These are phyloP conservation scores for Sialia sialis DNA, from an alignment of 2,113 vertebrate genomes.

Conservation along the genomic window DNA sequence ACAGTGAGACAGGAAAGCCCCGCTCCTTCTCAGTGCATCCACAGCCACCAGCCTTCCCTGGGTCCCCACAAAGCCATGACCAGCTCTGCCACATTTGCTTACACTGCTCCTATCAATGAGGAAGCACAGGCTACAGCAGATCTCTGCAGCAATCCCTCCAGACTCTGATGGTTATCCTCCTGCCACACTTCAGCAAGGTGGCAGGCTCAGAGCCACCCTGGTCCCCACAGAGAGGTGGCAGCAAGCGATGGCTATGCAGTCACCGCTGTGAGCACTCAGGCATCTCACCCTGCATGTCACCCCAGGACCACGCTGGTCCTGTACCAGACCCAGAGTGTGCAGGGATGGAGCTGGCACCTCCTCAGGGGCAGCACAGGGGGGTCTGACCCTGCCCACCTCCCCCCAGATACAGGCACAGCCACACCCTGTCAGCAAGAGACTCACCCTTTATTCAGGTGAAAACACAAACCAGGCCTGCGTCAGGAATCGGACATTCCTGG, in stretches of 20 bases:
- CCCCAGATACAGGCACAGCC: background rate
- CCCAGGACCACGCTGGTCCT: background rate
- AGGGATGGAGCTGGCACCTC: background rate
- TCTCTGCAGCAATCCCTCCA: accelerated
- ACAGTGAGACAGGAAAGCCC: background rate
- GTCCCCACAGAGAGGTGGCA: background rate
- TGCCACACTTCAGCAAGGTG: accelerated
- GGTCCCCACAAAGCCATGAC: background rate
- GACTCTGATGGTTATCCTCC: accelerated
- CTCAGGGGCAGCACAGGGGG: background rate
- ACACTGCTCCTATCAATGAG: background rate
- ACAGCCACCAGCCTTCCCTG: background rate
- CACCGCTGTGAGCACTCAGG: background rate
- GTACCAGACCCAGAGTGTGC: accelerated
- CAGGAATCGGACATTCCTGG: background rate
- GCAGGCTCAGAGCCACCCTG: background rate
- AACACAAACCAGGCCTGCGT: background rate
- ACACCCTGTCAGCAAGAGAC: background rate
- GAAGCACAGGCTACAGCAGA: background rate
- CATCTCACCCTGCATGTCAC: background rate
- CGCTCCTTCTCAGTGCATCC: background rate
- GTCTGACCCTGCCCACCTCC: background rate
- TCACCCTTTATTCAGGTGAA: background rate
- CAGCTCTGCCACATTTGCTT: background rate
- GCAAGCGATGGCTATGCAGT: accelerated